Conservation (phyloP, 2,113 vertebrate species). For the Microcebus ravelobensis region DNA sequence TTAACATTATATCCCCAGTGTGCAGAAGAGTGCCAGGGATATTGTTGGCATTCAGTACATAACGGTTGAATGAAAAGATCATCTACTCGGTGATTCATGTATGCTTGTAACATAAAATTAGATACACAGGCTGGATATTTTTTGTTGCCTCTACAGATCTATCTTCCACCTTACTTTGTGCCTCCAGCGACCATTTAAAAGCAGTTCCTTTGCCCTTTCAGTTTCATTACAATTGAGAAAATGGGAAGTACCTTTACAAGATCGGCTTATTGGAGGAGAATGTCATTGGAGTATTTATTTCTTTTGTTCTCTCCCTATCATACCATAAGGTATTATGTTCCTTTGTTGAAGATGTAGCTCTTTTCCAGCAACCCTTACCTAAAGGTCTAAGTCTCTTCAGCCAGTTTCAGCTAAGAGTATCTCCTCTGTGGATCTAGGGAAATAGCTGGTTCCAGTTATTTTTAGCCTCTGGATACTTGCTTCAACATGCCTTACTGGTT, state of each 20-base stretch:
- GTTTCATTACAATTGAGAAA: neutral
- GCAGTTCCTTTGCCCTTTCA: neutral
- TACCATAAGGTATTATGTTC: neutral
- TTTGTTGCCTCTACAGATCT: neutral
- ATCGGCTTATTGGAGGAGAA: neutral
- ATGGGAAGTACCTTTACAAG: neutral
- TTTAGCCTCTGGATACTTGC: neutral
- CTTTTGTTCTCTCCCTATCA: neutral
- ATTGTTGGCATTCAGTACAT: neutral
- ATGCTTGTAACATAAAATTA: neutral
- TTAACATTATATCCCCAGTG: neutral
- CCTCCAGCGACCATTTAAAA: neutral
- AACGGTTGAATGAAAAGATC: neutral
- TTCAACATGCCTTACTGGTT: neutral
- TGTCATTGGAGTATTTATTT: neutral
- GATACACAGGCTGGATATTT: neutral
- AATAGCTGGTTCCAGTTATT: neutral
- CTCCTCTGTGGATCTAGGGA: neutral
- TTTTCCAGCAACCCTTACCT: neutral
- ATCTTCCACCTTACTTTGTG: neutral
- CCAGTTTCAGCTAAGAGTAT: neutral
- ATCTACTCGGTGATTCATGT: neutral
- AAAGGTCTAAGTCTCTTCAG: neutral
- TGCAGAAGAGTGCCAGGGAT: neutral
- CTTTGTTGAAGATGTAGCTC: neutral